phyloP scores from a whole-genome alignment of 1,140 invertebrate genomes.

The Zaprionus ornatus region DNA sequence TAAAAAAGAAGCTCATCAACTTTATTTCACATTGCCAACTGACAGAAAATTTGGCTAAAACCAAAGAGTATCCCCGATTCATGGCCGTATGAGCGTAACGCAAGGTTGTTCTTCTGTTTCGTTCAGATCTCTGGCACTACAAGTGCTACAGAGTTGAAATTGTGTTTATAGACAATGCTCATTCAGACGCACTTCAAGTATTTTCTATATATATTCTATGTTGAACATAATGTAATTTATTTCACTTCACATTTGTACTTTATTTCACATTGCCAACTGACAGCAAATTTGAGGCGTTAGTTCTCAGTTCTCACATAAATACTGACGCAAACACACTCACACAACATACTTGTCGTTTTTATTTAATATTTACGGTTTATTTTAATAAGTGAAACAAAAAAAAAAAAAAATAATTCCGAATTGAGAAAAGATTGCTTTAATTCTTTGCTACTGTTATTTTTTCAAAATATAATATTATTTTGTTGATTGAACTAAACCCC shows the following conservation, averaged over 20 bases:
- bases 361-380: not conserved
- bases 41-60: too few species aligned
- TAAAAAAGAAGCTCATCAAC: too few species aligned
- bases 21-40: not conserved
- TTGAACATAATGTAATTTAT: too few species aligned
- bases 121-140: not conserved
- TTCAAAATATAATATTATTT: not conserved
- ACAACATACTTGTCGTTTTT: not conserved
- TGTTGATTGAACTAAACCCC: not conserved
- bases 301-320: not conserved
- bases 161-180: not conserved
- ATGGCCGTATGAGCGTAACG: too few species aligned
- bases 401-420: not conserved
- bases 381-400: not conserved
- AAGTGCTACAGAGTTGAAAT: not conserved
- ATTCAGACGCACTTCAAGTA: too few species aligned
- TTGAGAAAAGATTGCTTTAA: not conserved
- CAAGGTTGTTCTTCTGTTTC: too few species aligned
- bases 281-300: not conserved
- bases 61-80: not conserved
- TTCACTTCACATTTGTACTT: not conserved
- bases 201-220: too few species aligned
- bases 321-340: not conserved
- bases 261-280: not conserved
- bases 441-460: not conserved